A percentile compares a stretch with the other conserved stretches of the same genome.
These are phyloP conservation scores for Agrochola lota DNA, from an alignment of 2,888 invertebrate genomes.

Conservation along the genomic window DNA sequence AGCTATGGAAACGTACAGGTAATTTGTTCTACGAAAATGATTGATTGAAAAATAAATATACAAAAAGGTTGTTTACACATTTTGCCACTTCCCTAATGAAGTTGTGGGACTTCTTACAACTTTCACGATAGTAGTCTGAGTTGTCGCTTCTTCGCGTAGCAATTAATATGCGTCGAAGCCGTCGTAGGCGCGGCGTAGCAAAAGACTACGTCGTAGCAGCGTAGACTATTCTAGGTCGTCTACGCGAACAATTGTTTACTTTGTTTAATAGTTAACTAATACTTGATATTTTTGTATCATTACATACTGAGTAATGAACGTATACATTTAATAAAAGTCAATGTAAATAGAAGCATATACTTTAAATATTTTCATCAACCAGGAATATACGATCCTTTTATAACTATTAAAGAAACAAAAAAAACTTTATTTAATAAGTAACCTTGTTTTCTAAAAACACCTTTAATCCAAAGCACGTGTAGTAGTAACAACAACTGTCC, in stretches of 20 bases:
- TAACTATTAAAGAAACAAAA: neutral
- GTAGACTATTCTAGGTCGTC: neutral
- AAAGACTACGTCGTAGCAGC: conserved; percentile 4
- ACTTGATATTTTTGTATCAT: neutral
- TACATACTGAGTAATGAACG: neutral
- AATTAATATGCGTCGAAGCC: too few relatives aligned
- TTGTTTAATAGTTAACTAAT: neutral
- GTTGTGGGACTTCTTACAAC: neutral
- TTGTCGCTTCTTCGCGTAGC: neutral
- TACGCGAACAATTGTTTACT: too few relatives aligned
- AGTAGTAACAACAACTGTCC: conserved; percentile 58
- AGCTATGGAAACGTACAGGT: neutral
- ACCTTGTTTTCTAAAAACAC: neutral
- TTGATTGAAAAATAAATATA: neutral
- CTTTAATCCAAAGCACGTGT: conserved; percentile 17
- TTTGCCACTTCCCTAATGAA: neutral
- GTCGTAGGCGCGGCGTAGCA: conserved; percentile 19
- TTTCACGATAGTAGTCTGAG: neutral
- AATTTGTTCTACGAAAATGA: neutral
- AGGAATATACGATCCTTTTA: neutral
- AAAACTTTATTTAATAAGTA: neutral
- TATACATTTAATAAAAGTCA: too few relatives aligned
- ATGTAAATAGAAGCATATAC: too few relatives aligned
- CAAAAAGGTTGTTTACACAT: neutral
- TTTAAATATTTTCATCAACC: neutral